These are phyloP conservation scores for Herminia tarsipennalis DNA, from an alignment of 2,888 invertebrate genomes.

Conservation along the genomic window DNA sequence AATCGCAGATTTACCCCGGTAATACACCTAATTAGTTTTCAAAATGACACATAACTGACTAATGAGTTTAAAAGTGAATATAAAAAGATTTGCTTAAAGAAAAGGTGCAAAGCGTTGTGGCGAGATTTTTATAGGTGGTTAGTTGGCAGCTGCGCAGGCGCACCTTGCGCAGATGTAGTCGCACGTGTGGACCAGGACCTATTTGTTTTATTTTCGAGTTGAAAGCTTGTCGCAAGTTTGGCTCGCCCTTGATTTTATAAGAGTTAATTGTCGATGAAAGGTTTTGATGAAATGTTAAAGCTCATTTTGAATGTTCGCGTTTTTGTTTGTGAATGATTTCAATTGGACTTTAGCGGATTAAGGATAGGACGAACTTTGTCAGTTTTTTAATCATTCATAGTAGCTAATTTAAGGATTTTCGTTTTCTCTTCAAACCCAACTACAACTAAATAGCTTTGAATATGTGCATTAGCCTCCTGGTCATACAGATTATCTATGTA, in stretches of 20 bases:
- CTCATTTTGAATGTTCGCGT: not conserved
- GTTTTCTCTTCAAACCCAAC: too few relatives aligned
- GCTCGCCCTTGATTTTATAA: constrained; percentile 30
- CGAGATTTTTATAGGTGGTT: constrained; percentile 48
- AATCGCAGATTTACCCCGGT: not conserved
- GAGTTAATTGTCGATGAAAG: constrained; percentile 11
- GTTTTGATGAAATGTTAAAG: not conserved
- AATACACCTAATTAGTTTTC: not conserved
- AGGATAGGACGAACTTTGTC: too few relatives aligned
- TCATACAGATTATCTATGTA: too few relatives aligned
- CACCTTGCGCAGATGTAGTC: constrained; percentile 71
- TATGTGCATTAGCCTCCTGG: too few relatives aligned
- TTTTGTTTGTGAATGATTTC: too few relatives aligned
- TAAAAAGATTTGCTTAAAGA: constrained; percentile 41
- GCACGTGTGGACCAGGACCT: constrained; percentile 57
- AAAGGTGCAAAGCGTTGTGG: constrained; percentile 46
- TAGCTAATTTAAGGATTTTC: too few relatives aligned
- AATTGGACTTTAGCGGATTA: too few relatives aligned
- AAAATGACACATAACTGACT: not conserved
- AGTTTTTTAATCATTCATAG: too few relatives aligned
- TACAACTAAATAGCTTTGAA: too few relatives aligned
- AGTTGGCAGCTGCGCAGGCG: constrained; percentile 62
- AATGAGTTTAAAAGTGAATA: constrained; percentile 11
- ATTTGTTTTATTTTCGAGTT: constrained; percentile 46
- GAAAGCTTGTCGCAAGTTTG: constrained; percentile 22